Evolutionary conservation across 2,797 vertebrate genomes (phyloP).

Genomic region (Danio jaintianensis): DNA sequence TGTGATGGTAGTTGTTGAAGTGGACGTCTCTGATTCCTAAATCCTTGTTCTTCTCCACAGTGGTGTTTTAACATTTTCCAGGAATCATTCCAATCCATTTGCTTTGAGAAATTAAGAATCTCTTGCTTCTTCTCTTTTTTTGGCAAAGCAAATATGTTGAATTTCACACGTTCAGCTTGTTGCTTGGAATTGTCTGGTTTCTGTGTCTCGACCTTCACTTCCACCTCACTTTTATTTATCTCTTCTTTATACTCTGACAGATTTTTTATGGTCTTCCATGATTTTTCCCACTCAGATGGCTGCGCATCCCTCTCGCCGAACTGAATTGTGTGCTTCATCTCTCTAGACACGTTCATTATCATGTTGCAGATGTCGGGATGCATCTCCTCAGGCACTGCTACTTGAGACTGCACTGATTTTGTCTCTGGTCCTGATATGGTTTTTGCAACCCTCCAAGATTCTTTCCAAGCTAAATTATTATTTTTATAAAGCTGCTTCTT

Average conservation of each 20-base stretch:
- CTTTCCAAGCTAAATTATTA: constrained; percentile 55
- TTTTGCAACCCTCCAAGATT: constrained; percentile 65
- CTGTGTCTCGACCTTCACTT: background rate
- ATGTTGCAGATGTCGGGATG: constrained; percentile 37
- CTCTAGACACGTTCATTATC: constrained; percentile 39
- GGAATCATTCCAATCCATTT: constrained; percentile 64
- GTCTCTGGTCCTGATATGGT: constrained; percentile 29
- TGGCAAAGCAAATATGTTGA: constrained; percentile 52
- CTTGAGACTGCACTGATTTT: constrained; percentile 24
- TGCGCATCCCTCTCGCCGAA: constrained; percentile 40
- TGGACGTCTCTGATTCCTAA: constrained; percentile 47
- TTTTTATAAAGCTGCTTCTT: constrained; percentile 59
- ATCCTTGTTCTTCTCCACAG: constrained; percentile 57
- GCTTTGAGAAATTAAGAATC: constrained; percentile 42
- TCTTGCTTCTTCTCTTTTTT: constrained; percentile 47
- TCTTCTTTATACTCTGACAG: constrained; percentile 51
- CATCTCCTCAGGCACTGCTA: background rate
- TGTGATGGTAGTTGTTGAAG: constrained; percentile 46
- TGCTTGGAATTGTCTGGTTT: constrained; percentile 30
- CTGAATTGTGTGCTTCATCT: constrained; percentile 50
- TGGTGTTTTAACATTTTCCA: constrained; percentile 68
- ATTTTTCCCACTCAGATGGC: constrained; percentile 66
- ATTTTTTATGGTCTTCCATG: constrained; percentile 70
- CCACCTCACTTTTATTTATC: background rate
- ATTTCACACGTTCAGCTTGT: constrained; percentile 44